A percentile compares a stretch with the other conserved stretches of the same genome.
Evolutionary conservation across 2,113 vertebrate genomes (phyloP).

Genomic region (Notothenia coriiceps): DNA sequence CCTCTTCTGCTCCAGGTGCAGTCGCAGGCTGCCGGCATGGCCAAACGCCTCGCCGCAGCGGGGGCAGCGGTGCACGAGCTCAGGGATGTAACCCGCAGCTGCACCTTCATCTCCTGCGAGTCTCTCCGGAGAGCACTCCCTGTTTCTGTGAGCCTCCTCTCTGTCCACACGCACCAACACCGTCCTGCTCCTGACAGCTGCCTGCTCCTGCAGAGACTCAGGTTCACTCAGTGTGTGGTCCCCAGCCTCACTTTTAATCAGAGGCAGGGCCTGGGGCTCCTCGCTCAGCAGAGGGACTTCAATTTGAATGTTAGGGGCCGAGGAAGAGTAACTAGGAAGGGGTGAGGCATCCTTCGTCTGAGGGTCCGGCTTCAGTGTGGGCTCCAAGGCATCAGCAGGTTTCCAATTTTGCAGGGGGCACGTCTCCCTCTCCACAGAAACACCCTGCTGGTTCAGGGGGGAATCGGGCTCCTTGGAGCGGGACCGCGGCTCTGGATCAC

Average conservation of each 20-base stretch:
- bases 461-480: slow-evolving; percentile 38
- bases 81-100: background rate
- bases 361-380: background rate
- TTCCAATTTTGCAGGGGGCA: slow-evolving; percentile 5
- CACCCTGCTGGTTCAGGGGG: slow-evolving; percentile 4
- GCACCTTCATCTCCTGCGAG: accelerated
- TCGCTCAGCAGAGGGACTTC: background rate
- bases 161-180: background rate
- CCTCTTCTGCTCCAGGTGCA: slow-evolving; percentile 79
- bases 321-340: background rate
- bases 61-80: slow-evolving; percentile 67
- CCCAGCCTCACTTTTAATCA: slow-evolving; percentile 71
- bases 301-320: background rate
- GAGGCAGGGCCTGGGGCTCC: background rate
- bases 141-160: background rate
- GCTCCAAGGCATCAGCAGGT: slow-evolving; percentile 10
- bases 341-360: background rate
- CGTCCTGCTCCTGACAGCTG: background rate
- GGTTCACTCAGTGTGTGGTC: slow-evolving; percentile 57
- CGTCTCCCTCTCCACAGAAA: slow-evolving; percentile 10
- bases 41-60: slow-evolving; percentile 78
- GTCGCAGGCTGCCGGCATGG: slow-evolving; percentile 65
- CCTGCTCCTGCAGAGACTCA: background rate
- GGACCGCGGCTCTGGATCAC: slow-evolving; percentile 37
- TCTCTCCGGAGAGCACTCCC: slow-evolving; percentile 16